Evolutionary conservation across 2,797 vertebrate genomes (phyloP), one percentile per base, ranked within the genome.

Genomic region (Notolepis coatsorum): DNA sequence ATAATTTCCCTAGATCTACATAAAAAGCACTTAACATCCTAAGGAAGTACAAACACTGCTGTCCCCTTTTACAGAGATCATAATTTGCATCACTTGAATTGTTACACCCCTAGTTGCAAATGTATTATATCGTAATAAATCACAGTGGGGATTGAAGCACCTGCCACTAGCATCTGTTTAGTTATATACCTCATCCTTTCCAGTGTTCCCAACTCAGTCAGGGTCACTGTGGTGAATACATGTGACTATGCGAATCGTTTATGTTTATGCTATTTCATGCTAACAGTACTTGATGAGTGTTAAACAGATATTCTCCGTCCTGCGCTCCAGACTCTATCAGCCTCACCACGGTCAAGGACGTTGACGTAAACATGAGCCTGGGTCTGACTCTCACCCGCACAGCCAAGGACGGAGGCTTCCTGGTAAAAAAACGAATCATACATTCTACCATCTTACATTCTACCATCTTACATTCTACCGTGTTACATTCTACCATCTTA

Each of bases 341-440:
- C 51, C 89, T 95, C 53, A 82, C 91, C 70, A 88, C 88, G 50
- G 92, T 95, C 57, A 91, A 91, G 3, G 93, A 93, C 74, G 85
- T 93, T 75, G 94, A 95, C 64, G 77, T 89, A 49, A 90, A 93
- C 59, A 96, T 96, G 95, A 95, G 89, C 57, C 88, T 96, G 27
- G 95, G 95, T 18, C 77, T 95, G 70, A 96, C 93, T 5, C 86
- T 96, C 43, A 86, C 85, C 35, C 87, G 90, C 54, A 94, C 89
- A 39, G 18, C 75, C 69, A 88, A 80, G 70, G 92, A 87, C 0
- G 86, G 84, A 50, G 92, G 91, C 65, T 95, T 95, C 89, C 86
- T 95, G 75, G 94, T 96, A 89, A 53, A 89, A 17, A 1, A 43
- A 12, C n/a, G 18, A 37, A 24, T 31, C 5, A 21, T 0, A 8